These are phyloP conservation scores for Cardiocondyla obscurior DNA, from an alignment of 1,140 invertebrate genomes.

Conservation along the genomic window DNA sequence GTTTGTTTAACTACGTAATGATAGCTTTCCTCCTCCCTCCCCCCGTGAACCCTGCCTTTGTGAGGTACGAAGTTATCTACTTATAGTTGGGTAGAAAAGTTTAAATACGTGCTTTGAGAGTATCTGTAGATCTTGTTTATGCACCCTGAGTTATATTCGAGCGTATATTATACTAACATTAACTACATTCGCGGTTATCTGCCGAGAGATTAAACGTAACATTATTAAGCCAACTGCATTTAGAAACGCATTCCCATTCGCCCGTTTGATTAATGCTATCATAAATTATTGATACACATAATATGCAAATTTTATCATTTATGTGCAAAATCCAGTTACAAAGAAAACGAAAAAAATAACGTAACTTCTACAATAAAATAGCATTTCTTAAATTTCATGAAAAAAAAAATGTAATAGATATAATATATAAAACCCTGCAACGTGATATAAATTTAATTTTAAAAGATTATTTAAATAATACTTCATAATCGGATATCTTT, in stretches of 20 bases:
- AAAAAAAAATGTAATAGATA: neutral
- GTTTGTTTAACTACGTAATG: neutral
- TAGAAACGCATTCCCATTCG: neutral
- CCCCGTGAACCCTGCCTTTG: neutral
- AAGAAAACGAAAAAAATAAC: neutral
- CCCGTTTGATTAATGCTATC: neutral
- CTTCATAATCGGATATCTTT: neutral
- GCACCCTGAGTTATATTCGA: neutral
- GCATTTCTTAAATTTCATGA: too few species aligned
- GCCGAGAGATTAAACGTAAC: neutral
- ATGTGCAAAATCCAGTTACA: neutral
- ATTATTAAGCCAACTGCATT: neutral
- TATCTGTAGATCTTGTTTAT: slow-evolving; percentile 29
- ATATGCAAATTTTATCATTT: neutral
- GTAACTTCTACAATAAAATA: neutral
- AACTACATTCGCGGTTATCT: neutral
- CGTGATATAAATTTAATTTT: neutral
- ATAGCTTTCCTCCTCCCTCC: neutral
- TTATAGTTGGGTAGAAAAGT: slow-evolving; percentile 24
- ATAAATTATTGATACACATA: neutral
- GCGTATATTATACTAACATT: neutral
- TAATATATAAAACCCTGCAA: neutral
- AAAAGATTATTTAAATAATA: neutral
- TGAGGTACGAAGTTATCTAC: neutral
- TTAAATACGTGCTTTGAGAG: neutral